Conservation (phyloP, 2,113 vertebrate species). For the Haliaeetus leucogaster region DNA sequence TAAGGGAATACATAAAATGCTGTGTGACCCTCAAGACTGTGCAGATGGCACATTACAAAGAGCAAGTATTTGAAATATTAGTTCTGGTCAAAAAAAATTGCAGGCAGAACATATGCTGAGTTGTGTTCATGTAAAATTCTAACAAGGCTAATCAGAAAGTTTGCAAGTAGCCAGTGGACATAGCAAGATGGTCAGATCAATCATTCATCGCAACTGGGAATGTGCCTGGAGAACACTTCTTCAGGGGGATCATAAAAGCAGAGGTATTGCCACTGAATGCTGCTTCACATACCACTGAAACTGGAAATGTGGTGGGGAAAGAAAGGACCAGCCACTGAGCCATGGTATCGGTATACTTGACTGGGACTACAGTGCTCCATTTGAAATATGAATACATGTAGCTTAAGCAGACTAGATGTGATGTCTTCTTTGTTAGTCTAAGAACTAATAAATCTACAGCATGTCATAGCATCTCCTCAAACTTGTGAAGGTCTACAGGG, state of each 20-base stretch:
- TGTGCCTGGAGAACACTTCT: not conserved
- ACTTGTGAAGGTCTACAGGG: not conserved
- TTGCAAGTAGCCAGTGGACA: not conserved
- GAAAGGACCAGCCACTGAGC: not conserved
- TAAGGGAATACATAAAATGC: not conserved
- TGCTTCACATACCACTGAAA: not conserved
- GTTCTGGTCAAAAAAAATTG: not conserved
- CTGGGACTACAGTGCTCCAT: not conserved
- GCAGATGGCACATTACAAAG: not conserved
- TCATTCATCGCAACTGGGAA: not conserved
- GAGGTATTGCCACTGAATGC: rapidly evolving
- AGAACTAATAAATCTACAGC: not conserved
- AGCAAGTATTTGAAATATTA: not conserved
- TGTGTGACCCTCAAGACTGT: not conserved
- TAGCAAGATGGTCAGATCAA: not conserved
- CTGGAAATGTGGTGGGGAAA: not conserved
- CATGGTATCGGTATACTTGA: not conserved
- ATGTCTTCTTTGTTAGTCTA: not conserved
- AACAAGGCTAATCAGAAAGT: not conserved
- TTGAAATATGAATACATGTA: not conserved
- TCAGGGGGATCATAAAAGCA: not conserved
- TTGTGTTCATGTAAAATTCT: not conserved
- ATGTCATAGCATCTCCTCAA: not conserved
- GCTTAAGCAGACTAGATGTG: not conserved
- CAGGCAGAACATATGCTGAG: not conserved